Conservation (phyloP, 2,888 invertebrate genomes). For the Nephrocerus scutellatus region DNA sequence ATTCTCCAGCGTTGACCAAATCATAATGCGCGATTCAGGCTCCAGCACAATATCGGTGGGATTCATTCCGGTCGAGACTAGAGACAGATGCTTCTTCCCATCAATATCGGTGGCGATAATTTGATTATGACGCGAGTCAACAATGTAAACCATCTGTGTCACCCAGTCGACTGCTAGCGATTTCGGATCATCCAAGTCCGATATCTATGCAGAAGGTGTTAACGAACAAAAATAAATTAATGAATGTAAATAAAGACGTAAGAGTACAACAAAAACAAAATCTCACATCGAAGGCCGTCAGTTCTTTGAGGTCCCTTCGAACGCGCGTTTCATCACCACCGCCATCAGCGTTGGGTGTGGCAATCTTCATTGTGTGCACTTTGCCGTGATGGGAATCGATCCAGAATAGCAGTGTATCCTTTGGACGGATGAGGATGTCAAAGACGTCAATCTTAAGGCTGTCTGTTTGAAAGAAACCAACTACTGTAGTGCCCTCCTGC, state of each 20-base stretch:
- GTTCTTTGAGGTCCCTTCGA: slow-evolving; percentile 40
- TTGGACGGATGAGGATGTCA: slow-evolving; percentile 56
- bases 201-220: slow-evolving; percentile 40
- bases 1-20: slow-evolving; percentile 70
- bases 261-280: background rate
- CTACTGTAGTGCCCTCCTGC: slow-evolving; percentile 48
- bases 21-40: slow-evolving; percentile 56
- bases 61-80: slow-evolving; percentile 52
- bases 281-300: slow-evolving; percentile 42
- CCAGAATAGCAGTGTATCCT: slow-evolving; percentile 45
- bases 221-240: background rate
- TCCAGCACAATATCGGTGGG: slow-evolving; percentile 66
- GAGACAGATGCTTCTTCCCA: slow-evolving; percentile 40
- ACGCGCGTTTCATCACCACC: slow-evolving; percentile 27
- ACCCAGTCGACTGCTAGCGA: slow-evolving; percentile 71
- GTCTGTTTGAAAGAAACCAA: slow-evolving; percentile 60
- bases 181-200: slow-evolving; percentile 57
- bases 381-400: slow-evolving; percentile 47
- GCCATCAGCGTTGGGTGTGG: slow-evolving; percentile 37
- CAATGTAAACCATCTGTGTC: slow-evolving; percentile 62
- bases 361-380: slow-evolving; percentile 46
- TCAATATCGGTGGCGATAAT: slow-evolving; percentile 45
- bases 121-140: slow-evolving; percentile 51
- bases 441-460: slow-evolving; percentile 56
- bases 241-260: background rate